Evolutionary conservation across 1,140 invertebrate genomes (phyloP).

Genomic region (Campoletis sonorensis): DNA sequence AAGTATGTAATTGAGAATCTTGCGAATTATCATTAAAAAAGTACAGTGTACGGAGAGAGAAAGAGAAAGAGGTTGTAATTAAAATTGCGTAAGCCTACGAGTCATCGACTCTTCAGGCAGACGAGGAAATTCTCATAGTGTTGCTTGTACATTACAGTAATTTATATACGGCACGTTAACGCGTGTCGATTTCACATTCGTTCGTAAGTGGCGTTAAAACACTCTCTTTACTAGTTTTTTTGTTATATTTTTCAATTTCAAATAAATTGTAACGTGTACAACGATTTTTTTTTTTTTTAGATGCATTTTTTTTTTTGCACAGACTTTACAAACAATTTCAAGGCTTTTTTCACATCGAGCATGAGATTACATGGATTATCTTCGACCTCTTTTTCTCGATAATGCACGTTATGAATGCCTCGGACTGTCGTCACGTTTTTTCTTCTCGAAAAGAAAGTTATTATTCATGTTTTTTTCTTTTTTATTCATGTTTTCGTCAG

Average conservation of each 20-base stretch:
- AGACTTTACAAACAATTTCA: not conserved
- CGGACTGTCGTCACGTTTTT: not conserved
- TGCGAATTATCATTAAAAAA: not conserved
- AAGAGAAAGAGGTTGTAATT: not conserved
- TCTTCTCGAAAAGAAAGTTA: not conserved
- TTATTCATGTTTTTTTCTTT: not conserved
- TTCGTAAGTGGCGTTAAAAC: conserved; percentile 7
- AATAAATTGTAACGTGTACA: not conserved
- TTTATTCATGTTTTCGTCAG: no score
- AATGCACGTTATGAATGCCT: not conserved
- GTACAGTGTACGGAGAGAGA: no score
- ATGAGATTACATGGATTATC: conserved; percentile 7
- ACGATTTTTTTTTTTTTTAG: not conserved
- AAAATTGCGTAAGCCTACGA: conserved; percentile 3
- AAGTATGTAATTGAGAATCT: not conserved
- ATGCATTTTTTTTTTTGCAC: not conserved
- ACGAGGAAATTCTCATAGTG: not conserved
- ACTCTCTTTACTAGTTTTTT: not conserved
- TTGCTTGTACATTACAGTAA: not conserved
- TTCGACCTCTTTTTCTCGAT: not conserved
- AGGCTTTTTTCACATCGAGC: not conserved
- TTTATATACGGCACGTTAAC: conserved; percentile 1
- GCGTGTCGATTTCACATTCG: conserved; percentile 1
- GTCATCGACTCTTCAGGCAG: not conserved
- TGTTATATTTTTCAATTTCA: not conserved